phyloP scores from a whole-genome alignment of 2,113 vertebrate species.

The Elephas maximus region DNA sequence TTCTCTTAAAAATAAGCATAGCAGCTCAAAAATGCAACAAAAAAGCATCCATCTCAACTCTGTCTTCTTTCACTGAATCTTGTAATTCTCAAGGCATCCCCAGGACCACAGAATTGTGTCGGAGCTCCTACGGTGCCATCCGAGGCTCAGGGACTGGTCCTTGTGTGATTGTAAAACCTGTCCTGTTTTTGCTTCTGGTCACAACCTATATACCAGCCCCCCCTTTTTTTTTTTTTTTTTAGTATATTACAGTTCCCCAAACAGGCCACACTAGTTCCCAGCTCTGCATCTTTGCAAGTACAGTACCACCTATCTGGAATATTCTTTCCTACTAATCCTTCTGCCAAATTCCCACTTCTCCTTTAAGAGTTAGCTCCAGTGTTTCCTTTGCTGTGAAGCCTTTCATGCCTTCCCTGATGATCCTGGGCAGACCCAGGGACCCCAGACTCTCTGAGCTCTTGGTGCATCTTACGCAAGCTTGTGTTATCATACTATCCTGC shows the following conservation, averaged over 20 bases:
- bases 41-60: not conserved
- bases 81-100: not conserved
- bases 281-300: not conserved
- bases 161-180: no score
- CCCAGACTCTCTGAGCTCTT: not conserved
- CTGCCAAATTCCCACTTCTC: not conserved
- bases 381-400: not conserved
- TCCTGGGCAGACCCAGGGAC: not conserved
- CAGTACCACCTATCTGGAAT: not conserved
- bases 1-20: slow-evolving; percentile 38
- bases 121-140: not conserved
- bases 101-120: not conserved
- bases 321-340: not conserved
- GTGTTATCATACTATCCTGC: not conserved
- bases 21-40: not conserved
- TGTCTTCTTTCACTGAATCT: not conserved
- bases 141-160: not conserved
- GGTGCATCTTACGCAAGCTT: not conserved
- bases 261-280: not conserved
- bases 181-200: not conserved
- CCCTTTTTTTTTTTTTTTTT: no score
- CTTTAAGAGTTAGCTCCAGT: not conserved
- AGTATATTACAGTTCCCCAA: not conserved
- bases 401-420: not conserved
- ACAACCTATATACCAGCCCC: not conserved